phyloP scores from a whole-genome alignment of 2,797 vertebrate species.

The Bothrops alternatus region DNA sequence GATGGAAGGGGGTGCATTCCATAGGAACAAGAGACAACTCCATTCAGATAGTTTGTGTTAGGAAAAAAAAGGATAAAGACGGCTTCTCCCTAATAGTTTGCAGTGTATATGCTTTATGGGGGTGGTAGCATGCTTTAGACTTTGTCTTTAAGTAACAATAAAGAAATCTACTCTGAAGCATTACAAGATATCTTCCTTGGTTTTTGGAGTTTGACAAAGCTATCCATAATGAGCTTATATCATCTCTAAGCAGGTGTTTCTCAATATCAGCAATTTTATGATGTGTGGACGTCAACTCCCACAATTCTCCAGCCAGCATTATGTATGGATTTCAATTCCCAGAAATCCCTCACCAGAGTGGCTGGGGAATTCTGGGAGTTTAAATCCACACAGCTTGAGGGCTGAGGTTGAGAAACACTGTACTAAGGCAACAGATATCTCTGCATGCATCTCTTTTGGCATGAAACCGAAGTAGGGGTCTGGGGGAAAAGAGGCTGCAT shows the following conservation, averaged over 20 bases:
- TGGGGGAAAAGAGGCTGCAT: background rate
- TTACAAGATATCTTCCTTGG: background rate
- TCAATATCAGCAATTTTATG: background rate
- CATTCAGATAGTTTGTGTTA: background rate
- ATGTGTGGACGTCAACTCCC: background rate
- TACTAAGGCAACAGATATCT: background rate
- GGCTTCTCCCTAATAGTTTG: background rate
- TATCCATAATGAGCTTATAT: background rate
- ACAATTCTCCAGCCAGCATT: background rate
- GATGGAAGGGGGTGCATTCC: background rate
- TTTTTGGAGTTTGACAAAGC: background rate
- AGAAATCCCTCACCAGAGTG: background rate
- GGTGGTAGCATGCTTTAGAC: background rate
- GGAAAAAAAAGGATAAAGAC: background rate
- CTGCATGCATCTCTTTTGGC: background rate
- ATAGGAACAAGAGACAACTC: background rate
- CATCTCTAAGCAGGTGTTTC: background rate
- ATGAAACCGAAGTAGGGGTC: background rate
- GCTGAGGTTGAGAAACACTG: background rate
- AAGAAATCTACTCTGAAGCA: background rate
- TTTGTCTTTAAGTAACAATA: background rate
- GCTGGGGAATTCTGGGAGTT: background rate
- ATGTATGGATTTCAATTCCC: background rate
- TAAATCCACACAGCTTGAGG: background rate
- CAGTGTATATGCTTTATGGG: background rate